Evolutionary conservation across 2,797 vertebrate species (phyloP).

Genomic region (Triplophysa yarkandensis): DNA sequence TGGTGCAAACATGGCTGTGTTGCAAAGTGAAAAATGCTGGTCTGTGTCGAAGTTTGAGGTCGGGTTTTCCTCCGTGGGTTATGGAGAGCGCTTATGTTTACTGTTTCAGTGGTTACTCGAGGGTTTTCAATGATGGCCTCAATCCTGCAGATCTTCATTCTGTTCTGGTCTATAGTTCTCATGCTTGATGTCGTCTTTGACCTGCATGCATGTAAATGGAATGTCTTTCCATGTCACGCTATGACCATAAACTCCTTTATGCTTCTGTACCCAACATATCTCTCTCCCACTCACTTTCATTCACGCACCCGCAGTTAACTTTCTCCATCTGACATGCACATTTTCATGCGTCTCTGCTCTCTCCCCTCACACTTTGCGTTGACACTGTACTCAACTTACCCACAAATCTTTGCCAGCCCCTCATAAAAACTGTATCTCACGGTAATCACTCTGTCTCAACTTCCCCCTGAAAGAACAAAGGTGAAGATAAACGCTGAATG

Average conservation of each 20-base stretch:
- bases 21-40: conserved; percentile 68
- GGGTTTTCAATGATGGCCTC: conserved; percentile 35
- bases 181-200: conserved; percentile 20
- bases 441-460: not conserved
- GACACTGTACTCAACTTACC: conserved; percentile 26
- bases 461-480: conserved; percentile 1
- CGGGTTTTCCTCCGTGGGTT: conserved; percentile 48
- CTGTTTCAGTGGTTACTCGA: conserved; percentile 58
- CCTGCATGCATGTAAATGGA: conserved; percentile 16
- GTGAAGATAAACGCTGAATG: conserved; percentile 24
- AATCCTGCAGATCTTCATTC: conserved; percentile 21
- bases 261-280: conserved; percentile 38
- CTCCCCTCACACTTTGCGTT: conserved; percentile 50
- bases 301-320: conserved; percentile 40
- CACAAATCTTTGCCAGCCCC: conserved; percentile 27
- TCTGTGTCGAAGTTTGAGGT: conserved; percentile 59
- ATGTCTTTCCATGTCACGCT: conserved; percentile 44
- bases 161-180: conserved; percentile 11
- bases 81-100: conserved; percentile 50
- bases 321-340: conserved; percentile 41
- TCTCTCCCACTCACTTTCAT: conserved; percentile 37
- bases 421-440: conserved; percentile 9
- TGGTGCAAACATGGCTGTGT: conserved; percentile 64
- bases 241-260: conserved; percentile 31
- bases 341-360: conserved; percentile 45